These are phyloP conservation scores for Siphlonurus alternatus DNA, from an alignment of 2,888 invertebrate species.

Conservation along the genomic window DNA sequence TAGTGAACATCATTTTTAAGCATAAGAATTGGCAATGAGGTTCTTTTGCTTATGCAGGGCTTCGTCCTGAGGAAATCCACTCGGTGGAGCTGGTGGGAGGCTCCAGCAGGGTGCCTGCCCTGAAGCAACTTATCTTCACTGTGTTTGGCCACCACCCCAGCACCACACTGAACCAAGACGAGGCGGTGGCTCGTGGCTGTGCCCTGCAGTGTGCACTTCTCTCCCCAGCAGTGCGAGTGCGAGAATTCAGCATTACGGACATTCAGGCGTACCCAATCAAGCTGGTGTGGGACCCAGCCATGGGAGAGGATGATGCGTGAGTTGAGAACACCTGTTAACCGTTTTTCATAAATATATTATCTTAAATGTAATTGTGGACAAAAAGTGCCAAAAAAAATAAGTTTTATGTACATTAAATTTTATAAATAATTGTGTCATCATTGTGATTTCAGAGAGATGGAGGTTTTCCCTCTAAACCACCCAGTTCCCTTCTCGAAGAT, in stretches of 20 bases:
- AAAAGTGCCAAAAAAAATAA: not conserved
- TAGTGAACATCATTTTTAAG: not conserved
- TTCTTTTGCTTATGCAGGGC: slow-evolving; percentile 33
- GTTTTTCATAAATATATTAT: not conserved
- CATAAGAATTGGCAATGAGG: not conserved
- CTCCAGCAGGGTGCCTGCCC: slow-evolving; percentile 80
- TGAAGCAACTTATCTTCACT: slow-evolving; percentile 77
- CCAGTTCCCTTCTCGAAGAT: slow-evolving; percentile 85
- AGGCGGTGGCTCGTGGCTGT: slow-evolving; percentile 92
- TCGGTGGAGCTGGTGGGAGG: slow-evolving; percentile 96
- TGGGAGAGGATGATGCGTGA: slow-evolving; percentile 27
- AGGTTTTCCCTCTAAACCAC: slow-evolving; percentile 83
- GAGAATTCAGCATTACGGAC: slow-evolving; percentile 89
- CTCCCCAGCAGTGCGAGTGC: slow-evolving; percentile 90
- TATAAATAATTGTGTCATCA: too few relatives aligned
- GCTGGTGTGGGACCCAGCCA: slow-evolving; percentile 57
- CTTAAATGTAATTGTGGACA: not conserved
- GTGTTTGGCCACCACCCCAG: slow-evolving; percentile 73
- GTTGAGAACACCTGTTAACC: not conserved
- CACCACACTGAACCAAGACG: slow-evolving; percentile 95
- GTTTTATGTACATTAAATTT: not conserved
- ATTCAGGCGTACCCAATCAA: slow-evolving; percentile 80
- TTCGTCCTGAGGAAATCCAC: slow-evolving; percentile 71
- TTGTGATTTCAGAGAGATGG: slow-evolving; percentile 66
- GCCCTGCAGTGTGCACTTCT: slow-evolving; percentile 88